Conservation (phyloP, 2,888 invertebrate genomes). For the Sycophila texana region DNA sequence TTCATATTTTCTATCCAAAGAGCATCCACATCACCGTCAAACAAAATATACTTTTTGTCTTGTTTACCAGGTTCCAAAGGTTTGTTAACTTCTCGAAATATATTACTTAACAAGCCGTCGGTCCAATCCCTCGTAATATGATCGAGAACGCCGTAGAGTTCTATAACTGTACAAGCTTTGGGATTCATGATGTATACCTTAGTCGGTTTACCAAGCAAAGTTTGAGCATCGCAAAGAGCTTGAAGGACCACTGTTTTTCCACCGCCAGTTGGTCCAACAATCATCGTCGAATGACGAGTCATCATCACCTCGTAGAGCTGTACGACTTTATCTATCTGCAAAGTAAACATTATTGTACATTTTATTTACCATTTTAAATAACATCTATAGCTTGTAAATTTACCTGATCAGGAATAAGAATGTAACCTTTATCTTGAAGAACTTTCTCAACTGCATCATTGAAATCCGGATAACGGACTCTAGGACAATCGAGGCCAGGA, state of each 20-base stretch:
- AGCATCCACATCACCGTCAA: conserved; percentile 96
- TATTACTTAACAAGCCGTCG: conserved; percentile 92
- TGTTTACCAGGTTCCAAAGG: conserved; percentile 79
- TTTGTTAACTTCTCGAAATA: conserved; percentile 93
- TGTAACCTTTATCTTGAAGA: conserved; percentile 82
- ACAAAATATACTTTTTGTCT: conserved; percentile 89
- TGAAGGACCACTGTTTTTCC: conserved; percentile 91
- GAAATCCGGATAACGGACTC: conserved; percentile 91
- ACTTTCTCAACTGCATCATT: conserved; percentile 86
- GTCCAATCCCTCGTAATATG: conserved; percentile 94
- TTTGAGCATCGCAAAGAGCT: conserved; percentile 87
- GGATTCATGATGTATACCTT: conserved; percentile 90
- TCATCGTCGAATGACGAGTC: conserved; percentile 94
- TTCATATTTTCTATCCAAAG: conserved; percentile 98
- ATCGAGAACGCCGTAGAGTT: conserved; percentile 92
- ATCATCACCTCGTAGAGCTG: conserved; percentile 97
- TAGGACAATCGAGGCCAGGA: conserved; percentile 92
- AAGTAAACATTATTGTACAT: conserved; percentile 16
- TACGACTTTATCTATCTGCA: conserved; percentile 89
- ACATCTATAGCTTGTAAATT: conserved; percentile 26
- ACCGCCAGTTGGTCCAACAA: conserved; percentile 95
- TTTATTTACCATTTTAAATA: neutral
- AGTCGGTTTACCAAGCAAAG: conserved; percentile 85
- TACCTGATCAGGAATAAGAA: conserved; percentile 84
- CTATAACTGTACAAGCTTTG: conserved; percentile 92